phyloP scores from a whole-genome alignment of 2,797 vertebrate genomes.

The Enteromius unitaeniatus region DNA sequence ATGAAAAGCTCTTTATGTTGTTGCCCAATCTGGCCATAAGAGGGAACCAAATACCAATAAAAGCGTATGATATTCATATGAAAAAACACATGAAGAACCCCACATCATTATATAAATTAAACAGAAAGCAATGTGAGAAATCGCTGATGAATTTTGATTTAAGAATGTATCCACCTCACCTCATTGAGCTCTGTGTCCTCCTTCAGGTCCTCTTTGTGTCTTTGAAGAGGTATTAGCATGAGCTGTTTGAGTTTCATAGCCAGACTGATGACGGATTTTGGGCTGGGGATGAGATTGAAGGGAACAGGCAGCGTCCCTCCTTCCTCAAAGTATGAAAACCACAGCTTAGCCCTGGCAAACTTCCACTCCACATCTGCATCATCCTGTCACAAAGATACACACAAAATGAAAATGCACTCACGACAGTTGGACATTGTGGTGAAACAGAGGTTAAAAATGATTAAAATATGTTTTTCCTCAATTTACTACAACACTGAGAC shows the following conservation, averaged over 20 bases:
- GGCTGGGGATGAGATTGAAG: constrained; percentile 93
- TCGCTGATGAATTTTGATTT: background rate
- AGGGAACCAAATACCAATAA: constrained; percentile 11
- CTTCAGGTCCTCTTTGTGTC: constrained; percentile 59
- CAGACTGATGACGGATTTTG: constrained; percentile 80
- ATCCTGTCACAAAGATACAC: constrained; percentile 76
- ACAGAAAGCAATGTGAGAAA: background rate
- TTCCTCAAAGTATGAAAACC: constrained; percentile 94
- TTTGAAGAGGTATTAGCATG: constrained; percentile 21
- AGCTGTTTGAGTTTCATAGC: constrained; percentile 61
- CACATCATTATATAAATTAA: background rate
- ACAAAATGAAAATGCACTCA: background rate
- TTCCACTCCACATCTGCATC: constrained; percentile 98
- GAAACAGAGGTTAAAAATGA: too few relatives aligned
- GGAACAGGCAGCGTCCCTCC: constrained; percentile 91
- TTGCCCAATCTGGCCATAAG: constrained; percentile 47
- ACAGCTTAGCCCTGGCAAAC: constrained; percentile 94
- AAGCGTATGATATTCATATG: background rate
- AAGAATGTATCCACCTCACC: constrained; percentile 59
- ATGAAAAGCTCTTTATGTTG: background rate
- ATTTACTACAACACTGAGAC: too few relatives aligned
- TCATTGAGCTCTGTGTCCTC: constrained; percentile 70
- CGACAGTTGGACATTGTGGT: too few relatives aligned
- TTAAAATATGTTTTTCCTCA: too few relatives aligned
- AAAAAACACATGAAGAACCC: background rate